Base-by-base conservation (phyloP, 2,797 vertebrate genomes). In the Mallotus villosus region DNA sequence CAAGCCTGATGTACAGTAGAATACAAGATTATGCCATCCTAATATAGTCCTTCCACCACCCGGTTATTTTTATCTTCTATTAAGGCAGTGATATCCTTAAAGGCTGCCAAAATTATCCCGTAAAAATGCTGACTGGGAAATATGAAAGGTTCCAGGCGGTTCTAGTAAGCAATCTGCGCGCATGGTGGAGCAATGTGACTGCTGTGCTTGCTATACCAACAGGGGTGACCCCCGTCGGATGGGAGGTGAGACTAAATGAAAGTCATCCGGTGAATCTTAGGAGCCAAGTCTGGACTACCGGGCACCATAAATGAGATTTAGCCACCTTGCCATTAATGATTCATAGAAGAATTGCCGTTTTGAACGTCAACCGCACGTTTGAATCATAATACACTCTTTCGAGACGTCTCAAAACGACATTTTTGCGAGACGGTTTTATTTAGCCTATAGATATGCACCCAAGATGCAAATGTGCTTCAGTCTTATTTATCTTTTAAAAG, bases 51-150 rank as follows among this genome's bases (percentile, higher is more conserved):
- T 84, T 86, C 88, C 84, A 87, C 83, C 86, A 84, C 83, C 84
- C 81, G 88, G 88, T 92, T 91, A 90, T 92, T 92, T 92, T 89
- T 91, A 90, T 91, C 89, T 89, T 87, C 88, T 91, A 90, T 92
- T 90, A 91, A 89, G 91, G 87, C 90, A 90, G 90, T 83, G 86
- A 91, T 91, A 90, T 92, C 89, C 89, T 92, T 90, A 91, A 90
- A 90, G 89, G 89, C 89, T 92, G 91, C 90, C 90, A 90, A 90
- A 91, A 91, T 90, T 88, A 91, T 89, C 89, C 90, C 73, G 88
- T 83, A 91, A 91, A 91, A 91, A 89, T 84, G 91, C 91, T 92
- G 91, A 92, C 90, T 83, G 88, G 80, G 87, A 91, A 91, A 92
- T 88, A 90, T 91, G 88, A 90, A 92, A 87, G 90, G 88, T 91